Percentiles rank a stretch among this genome's conserved stretches.
phyloP scores from a whole-genome alignment of 2,888 invertebrate species.

The Cephonodes hylas region DNA sequence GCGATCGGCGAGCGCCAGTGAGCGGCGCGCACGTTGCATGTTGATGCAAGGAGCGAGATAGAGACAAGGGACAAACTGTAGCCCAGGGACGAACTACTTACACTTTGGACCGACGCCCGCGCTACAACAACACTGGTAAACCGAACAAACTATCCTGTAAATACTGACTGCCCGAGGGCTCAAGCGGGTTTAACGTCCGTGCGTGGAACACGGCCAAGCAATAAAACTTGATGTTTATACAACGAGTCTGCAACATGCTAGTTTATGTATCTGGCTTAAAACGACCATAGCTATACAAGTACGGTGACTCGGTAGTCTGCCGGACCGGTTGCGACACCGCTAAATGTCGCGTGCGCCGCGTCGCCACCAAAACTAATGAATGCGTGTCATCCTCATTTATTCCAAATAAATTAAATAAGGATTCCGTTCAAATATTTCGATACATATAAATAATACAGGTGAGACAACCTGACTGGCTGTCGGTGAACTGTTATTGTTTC shows the following conservation, averaged over 20 bases:
- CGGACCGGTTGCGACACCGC: slow-evolving; percentile 28
- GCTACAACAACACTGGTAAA: slow-evolving; percentile 37
- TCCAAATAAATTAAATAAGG: slow-evolving; percentile 33
- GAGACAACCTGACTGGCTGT: slow-evolving; percentile 33
- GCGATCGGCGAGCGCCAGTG: slow-evolving; percentile 18
- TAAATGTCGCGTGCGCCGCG: slow-evolving; percentile 35
- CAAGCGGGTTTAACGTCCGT: slow-evolving; percentile 67
- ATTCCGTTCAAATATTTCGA: slow-evolving; percentile 54
- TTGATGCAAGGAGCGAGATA: slow-evolving; percentile 27
- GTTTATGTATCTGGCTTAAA: slow-evolving; percentile 59
- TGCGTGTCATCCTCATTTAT: background rate
- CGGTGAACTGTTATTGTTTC: slow-evolving; percentile 63
- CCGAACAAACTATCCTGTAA: slow-evolving; percentile 60
- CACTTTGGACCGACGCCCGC: slow-evolving; percentile 22
- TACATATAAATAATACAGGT: slow-evolving; percentile 37
- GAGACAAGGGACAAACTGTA: slow-evolving; percentile 8
- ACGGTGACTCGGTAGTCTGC: slow-evolving; percentile 22
- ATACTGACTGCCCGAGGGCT: slow-evolving; percentile 63
- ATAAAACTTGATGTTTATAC: slow-evolving; percentile 79
- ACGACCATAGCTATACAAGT: slow-evolving; percentile 25
- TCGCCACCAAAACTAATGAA: slow-evolving; percentile 33
- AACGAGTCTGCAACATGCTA: slow-evolving; percentile 64
- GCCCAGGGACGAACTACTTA: slow-evolving; percentile 20
- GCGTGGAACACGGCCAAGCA: slow-evolving; percentile 79
- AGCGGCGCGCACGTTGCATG: slow-evolving; percentile 39